Evolutionary conservation across 2,888 invertebrate species (phyloP).

Genomic region (Tipula lateralis): DNA sequence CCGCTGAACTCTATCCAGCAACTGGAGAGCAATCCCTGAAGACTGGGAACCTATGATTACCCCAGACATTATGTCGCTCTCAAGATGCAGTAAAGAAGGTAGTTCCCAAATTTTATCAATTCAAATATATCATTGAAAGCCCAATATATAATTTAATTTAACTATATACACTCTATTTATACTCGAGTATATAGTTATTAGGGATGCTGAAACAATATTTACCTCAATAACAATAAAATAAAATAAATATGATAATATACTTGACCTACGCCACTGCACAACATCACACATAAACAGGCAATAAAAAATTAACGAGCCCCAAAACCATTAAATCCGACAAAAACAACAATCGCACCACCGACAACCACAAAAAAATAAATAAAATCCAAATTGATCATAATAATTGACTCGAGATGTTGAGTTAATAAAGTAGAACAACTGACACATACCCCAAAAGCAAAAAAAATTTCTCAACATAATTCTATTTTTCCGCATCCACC

Average conservation of each 20-base stretch:
- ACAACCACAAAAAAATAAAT: not conserved
- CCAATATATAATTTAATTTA: no score
- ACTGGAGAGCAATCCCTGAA: no score
- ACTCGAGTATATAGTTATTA: not conserved
- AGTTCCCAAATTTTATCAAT: no score
- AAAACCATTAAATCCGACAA: conserved; percentile 11
- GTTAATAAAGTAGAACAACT: not conserved
- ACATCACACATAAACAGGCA: not conserved
- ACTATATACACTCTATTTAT: no score
- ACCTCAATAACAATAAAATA: not conserved
- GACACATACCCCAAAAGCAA: not conserved
- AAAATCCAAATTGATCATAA: conserved; percentile 6
- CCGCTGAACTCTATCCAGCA: no score
- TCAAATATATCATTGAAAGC: no score
- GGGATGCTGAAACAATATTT: not conserved
- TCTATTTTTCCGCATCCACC: not conserved
- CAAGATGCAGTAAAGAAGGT: no score
- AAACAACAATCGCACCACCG: not conserved
- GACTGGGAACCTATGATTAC: no score
- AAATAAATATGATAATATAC: not conserved
- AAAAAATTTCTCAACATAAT: not conserved
- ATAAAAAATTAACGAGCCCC: conserved; percentile 15
- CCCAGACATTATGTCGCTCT: no score
- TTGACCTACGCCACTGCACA: not conserved
- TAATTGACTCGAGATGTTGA: not conserved